Evolutionary conservation across 1,140 invertebrate genomes (phyloP).

Genomic region (Halyomorpha halys): DNA sequence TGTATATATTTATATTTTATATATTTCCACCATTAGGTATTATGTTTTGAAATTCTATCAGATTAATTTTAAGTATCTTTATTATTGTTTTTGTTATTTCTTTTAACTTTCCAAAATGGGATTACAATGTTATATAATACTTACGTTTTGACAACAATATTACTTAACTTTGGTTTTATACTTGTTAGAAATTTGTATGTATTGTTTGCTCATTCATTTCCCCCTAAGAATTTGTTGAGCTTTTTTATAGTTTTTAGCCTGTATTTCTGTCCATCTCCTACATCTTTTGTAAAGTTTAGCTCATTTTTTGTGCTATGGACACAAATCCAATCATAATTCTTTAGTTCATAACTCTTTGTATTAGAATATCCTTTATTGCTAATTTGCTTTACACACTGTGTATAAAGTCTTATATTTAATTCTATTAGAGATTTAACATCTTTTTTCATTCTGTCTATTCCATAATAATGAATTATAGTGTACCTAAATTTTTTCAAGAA

Average conservation of each 20-base stretch:
- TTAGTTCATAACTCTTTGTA: slow-evolving; percentile 29
- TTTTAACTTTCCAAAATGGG: no score
- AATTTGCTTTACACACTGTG: slow-evolving; percentile 27
- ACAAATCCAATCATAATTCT: slow-evolving; percentile 25
- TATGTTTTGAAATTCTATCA: no score
- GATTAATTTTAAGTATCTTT: no score
- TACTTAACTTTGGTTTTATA: no score
- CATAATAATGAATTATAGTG: slow-evolving; percentile 32
- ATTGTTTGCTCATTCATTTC: no score
- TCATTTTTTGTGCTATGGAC: slow-evolving; percentile 27
- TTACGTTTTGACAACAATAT: no score
- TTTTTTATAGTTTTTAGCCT: slow-evolving; percentile 9
- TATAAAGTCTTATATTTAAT: slow-evolving; percentile 27
- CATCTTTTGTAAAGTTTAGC: slow-evolving; percentile 27
- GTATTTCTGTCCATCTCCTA: slow-evolving; percentile 25
- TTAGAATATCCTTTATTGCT: slow-evolving; percentile 28
- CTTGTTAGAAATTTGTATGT: no score
- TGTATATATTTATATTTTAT: no score
- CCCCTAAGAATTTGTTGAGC: not conserved
- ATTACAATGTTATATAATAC: no score
- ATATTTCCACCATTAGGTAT: no score
- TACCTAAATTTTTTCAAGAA: slow-evolving; percentile 34
- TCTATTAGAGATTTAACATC: slow-evolving; percentile 30
- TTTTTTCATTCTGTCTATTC: slow-evolving; percentile 32
- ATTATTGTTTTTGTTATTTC: no score